Evolutionary conservation across 2,888 invertebrate species (phyloP), one percentile per base, ranked within the genome.

Genomic region (Candidula unifasciata): DNA sequence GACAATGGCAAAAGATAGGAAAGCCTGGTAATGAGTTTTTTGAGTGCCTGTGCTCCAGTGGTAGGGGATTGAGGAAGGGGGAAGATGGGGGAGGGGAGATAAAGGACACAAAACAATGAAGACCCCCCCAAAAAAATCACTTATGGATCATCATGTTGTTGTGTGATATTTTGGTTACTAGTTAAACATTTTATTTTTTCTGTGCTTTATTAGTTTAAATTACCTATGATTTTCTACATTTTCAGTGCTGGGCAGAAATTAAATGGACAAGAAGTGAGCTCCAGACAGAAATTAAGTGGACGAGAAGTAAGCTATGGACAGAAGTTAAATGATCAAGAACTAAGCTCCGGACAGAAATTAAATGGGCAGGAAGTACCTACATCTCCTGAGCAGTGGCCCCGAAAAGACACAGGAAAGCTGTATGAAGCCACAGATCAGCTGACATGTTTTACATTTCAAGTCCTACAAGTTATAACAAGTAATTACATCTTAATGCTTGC

Each of bases 391-490:
- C 37, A 35, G 1, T n/a, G 33, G 3, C 69, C 33, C 27, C 1
- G 18, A 16, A 13, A 35, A 35, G 69, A 69, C 30, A 35, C 69
- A 69, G 5, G 24, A n/a, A 60, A 24, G 44, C 21, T 71, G 0
- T 44, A 73, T 35, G 35, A 73, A 52, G 73, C 6, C 60, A 73
- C 30, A n/a, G 33, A 30, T 74, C 54, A 74, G 21, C 54, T 74
- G 74, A 54, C 16, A 30, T 27, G 54, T 30, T 30, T 74, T 54
- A 30, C 27, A 30, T 74, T 74, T 27, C 16, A 16, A 21, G 18
- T 33, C 54, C 30, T 74, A 1, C 27, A 74, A 33, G 30, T 30
- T 1, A 74, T 74, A 74, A 74, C 74, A 27, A 54, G 74, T 74
- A 54, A 18, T 52, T 54, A 30, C 33, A 69, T 33, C 8, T 33